These are phyloP conservation scores for Scartelaos histophorus DNA, from an alignment of 2,113 vertebrate genomes.

Conservation along the genomic window DNA sequence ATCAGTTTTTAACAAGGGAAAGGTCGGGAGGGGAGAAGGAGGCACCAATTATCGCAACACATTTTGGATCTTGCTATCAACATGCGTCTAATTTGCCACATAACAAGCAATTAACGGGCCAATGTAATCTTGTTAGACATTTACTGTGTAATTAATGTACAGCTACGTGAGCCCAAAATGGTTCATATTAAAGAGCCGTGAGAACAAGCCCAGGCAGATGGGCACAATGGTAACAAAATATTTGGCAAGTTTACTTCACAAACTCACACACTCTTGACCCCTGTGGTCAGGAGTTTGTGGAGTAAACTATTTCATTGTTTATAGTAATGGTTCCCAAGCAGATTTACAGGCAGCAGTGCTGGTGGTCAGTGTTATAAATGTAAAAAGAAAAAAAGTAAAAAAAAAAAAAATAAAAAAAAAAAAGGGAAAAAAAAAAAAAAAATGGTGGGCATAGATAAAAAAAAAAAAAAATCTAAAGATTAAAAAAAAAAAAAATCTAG, in stretches of 20 bases:
- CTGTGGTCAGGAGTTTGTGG: neutral
- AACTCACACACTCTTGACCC: too few species aligned
- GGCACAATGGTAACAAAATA: neutral
- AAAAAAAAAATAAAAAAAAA: too few species aligned
- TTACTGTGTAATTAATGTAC: neutral
- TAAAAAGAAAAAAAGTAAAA: too few species aligned
- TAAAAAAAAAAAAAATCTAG: too few species aligned
- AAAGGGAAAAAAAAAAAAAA: too few species aligned
- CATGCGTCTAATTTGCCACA: slow-evolving; percentile 8
- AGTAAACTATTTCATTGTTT: neutral
- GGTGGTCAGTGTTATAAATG: too few species aligned
- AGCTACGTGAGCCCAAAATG: neutral
- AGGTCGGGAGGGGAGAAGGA: neutral
- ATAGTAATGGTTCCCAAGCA: too few species aligned
- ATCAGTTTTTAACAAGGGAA: slow-evolving; percentile 26
- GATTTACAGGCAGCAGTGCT: too few species aligned
- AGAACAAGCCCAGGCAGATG: neutral
- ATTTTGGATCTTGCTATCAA: neutral
- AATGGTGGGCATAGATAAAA: too few species aligned
- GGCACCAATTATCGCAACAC: neutral
- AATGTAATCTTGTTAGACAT: slow-evolving; percentile 1
- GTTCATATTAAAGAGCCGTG: neutral
- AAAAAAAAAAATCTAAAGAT: too few species aligned
- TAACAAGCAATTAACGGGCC: neutral
- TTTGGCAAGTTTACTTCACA: too few species aligned